These are phyloP conservation scores for Pogonognathellus flavescens DNA, from an alignment of 1,140 invertebrate genomes.

Conservation along the genomic window DNA sequence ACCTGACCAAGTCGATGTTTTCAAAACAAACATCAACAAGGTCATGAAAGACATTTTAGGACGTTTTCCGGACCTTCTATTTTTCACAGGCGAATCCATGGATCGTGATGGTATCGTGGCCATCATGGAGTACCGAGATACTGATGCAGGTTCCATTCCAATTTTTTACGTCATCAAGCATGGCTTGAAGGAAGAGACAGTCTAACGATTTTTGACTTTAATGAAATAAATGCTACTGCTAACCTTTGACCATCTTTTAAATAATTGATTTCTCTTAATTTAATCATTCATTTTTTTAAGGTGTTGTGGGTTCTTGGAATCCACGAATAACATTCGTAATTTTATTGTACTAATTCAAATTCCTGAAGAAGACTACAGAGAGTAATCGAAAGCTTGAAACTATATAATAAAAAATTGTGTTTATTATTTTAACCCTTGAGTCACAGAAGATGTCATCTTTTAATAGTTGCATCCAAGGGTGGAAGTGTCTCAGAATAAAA, in stretches of 20 bases:
- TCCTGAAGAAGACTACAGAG: no score
- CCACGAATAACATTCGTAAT: no score
- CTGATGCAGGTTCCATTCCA: constrained; percentile 84
- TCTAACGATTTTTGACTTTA: constrained; percentile 73
- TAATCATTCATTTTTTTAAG: constrained; percentile 31
- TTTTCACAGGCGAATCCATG: constrained; percentile 95
- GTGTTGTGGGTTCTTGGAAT: no score
- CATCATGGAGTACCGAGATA: constrained; percentile 92
- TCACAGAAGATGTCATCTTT: no score
- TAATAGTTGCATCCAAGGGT: no score
- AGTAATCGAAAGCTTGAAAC: no score
- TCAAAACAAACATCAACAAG: constrained; percentile 94
- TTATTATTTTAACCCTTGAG: no score
- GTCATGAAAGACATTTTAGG: constrained; percentile 93
- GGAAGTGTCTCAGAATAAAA: no score
- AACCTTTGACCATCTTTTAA: constrained; percentile 41
- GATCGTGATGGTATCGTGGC: constrained; percentile 94
- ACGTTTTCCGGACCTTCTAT: constrained; percentile 93
- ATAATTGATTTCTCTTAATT: constrained; percentile 26
- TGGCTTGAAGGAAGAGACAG: constrained; percentile 94
- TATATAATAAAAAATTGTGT: no score
- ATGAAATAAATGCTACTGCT: constrained; percentile 43
- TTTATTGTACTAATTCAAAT: no score
- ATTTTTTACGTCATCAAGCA: constrained; percentile 97
- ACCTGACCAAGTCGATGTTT: constrained; percentile 87